Conservation (phyloP, 1,140 invertebrate species). For the Zophobas atratus region DNA sequence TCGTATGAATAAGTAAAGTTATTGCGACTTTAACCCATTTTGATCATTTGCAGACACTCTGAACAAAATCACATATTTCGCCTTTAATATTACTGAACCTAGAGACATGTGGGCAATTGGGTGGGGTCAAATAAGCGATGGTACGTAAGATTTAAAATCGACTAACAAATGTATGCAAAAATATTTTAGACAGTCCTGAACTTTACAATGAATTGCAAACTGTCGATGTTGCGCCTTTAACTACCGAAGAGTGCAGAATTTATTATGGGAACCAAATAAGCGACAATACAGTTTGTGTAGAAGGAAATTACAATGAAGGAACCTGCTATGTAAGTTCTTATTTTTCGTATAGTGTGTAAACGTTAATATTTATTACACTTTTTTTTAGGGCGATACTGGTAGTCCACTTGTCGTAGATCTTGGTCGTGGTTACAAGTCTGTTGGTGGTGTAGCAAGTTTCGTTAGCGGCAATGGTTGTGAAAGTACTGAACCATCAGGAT, state of each 20-base stretch:
- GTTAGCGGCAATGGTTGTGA: conserved; percentile 15
- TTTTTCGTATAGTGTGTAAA: neutral
- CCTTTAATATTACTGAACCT: neutral
- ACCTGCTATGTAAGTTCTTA: neutral
- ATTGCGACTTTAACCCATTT: neutral
- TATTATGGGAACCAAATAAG: neutral
- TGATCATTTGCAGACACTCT: neutral
- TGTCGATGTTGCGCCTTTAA: neutral
- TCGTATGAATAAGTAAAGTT: neutral
- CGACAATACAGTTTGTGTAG: neutral
- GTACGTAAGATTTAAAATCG: no score
- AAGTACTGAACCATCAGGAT: conserved; percentile 9
- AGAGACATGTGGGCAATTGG: no score
- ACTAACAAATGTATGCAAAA: no score
- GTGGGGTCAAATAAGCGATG: no score
- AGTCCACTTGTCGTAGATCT: neutral
- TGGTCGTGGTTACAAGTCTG: no score
- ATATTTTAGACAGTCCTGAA: neutral
- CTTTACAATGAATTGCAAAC: neutral
- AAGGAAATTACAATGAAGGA: neutral
- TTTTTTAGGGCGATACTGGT: conserved; percentile 10
- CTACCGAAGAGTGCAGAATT: neutral
- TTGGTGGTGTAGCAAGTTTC: conserved; percentile 1
- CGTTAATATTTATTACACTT: no score
- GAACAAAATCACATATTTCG: neutral